These are phyloP conservation scores for Hippocampus zosterae DNA, from an alignment of 2,113 vertebrate genomes.

Conservation along the genomic window DNA sequence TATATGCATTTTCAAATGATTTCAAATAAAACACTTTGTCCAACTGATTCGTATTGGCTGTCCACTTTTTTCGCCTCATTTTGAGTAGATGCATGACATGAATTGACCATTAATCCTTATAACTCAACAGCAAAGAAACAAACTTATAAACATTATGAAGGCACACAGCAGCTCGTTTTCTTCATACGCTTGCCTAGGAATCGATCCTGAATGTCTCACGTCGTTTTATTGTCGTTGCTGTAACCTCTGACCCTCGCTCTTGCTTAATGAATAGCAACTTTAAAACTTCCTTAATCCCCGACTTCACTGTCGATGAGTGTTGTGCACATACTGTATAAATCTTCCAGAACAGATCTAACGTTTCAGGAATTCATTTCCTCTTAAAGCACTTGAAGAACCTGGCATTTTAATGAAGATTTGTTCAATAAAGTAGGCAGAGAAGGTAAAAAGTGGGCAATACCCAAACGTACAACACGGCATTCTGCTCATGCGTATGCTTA, in stretches of 20 bases:
- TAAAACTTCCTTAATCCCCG: not conserved
- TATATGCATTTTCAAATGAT: constrained; percentile 18
- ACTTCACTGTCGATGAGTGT: not conserved
- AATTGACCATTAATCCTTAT: constrained; percentile 44
- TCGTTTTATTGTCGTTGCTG: not conserved
- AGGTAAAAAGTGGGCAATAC: not conserved
- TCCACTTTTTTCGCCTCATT: constrained; percentile 17
- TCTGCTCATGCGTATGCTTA: not conserved
- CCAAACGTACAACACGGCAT: not conserved
- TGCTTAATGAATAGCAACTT: not conserved
- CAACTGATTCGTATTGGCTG: not conserved
- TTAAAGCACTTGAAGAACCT: not conserved
- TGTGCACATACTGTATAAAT: not conserved
- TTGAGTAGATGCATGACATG: constrained; percentile 48
- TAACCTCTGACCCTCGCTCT: not conserved
- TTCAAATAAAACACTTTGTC: not conserved
- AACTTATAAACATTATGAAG: constrained; percentile 59
- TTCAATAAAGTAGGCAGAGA: not conserved
- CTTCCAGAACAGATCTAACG: not conserved
- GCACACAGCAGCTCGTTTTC: constrained; percentile 63
- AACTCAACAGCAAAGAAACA: too few relatives aligned
- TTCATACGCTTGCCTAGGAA: not conserved
- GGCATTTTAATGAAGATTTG: not conserved
- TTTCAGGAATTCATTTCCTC: not conserved
- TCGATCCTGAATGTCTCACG: constrained; percentile 39